Conservation (phyloP, 2,888 invertebrate genomes). For the Dasysyrphus tricinctus region DNA sequence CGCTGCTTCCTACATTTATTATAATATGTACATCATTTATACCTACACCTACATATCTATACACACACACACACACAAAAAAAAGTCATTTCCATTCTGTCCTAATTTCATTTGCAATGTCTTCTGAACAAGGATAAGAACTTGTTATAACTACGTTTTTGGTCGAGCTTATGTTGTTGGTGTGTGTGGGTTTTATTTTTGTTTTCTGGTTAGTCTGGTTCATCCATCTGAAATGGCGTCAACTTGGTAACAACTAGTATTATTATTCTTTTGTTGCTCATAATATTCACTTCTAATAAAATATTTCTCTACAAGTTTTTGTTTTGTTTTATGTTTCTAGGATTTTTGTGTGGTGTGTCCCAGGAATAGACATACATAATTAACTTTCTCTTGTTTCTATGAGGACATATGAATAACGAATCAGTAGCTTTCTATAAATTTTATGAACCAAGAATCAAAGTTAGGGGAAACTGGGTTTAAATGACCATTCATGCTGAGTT, state of each 20-base stretch:
- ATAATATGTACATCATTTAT: neutral
- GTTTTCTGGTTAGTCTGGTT: slow-evolving; percentile 27
- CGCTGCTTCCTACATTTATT: no score
- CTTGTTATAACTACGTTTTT: neutral
- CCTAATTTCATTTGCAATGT: slow-evolving; percentile 68
- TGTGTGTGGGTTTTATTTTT: neutral
- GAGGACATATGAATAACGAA: slow-evolving; percentile 7
- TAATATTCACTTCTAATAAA: slow-evolving; percentile 1
- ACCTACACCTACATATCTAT: neutral
- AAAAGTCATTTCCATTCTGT: slow-evolving; percentile 59
- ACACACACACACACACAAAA: neutral
- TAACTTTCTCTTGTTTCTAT: slow-evolving; percentile 53
- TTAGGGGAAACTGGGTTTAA: neutral
- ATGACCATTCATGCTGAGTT: neutral
- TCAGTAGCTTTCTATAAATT: neutral
- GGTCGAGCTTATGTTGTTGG: neutral
- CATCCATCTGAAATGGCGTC: slow-evolving; percentile 54
- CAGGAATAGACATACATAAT: slow-evolving; percentile 44
- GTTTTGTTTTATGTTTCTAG: neutral
- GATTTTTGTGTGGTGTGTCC: neutral
- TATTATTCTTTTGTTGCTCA: slow-evolving; percentile 23
- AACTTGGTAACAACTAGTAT: slow-evolving; percentile 41
- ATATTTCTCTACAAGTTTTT: slow-evolving; percentile 8
- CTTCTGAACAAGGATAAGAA: slow-evolving; percentile 49
- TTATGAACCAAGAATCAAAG: neutral